These are phyloP conservation scores for Callorhinus ursinus DNA, from an alignment of 2,113 vertebrate genomes.

Conservation along the genomic window DNA sequence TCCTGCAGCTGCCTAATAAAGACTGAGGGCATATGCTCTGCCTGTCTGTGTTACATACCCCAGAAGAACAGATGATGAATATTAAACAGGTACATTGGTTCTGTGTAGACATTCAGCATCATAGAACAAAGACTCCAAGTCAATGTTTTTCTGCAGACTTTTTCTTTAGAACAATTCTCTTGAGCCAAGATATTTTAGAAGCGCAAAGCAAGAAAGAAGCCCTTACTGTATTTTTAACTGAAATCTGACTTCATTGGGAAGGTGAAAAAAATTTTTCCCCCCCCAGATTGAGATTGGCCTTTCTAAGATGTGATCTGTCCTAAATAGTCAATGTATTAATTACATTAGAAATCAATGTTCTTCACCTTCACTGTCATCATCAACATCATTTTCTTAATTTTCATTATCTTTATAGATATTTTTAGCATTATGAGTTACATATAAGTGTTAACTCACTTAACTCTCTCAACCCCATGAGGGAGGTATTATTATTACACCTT, in stretches of 20 bases:
- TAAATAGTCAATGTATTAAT: not conserved
- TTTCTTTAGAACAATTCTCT: not conserved
- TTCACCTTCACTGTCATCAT: not conserved
- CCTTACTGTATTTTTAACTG: not conserved
- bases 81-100: not conserved
- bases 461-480: not conserved
- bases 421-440: not conserved
- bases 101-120: not conserved
- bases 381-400: not conserved
- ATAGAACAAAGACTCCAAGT: not conserved
- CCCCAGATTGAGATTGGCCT: not conserved
- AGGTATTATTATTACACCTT: not conserved
- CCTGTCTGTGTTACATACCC: not conserved
- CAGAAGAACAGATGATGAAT: not conserved
- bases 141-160: not conserved
- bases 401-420: not conserved
- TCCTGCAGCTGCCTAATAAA: not conserved
- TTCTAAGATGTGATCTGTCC: not conserved
- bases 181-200: not conserved
- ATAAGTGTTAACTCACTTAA: not conserved
- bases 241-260: not conserved
- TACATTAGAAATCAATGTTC: not conserved
- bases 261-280: not conserved
- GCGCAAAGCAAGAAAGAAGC: not conserved
- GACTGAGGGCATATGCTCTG: not conserved